Evolutionary conservation across 1,140 invertebrate genomes (phyloP).

Genomic region (Plodia interpunctella): DNA sequence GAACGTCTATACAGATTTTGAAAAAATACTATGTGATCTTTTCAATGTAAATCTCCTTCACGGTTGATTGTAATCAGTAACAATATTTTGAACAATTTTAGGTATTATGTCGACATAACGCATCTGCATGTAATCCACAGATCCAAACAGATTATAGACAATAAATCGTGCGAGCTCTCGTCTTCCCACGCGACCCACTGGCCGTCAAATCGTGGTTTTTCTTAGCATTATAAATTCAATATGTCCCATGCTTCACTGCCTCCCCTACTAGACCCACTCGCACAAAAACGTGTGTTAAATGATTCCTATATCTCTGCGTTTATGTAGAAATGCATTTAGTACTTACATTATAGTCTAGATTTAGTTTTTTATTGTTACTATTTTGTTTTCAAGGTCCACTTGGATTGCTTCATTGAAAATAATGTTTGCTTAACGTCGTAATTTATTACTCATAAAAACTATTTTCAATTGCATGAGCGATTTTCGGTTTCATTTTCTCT

Average conservation of each 20-base stretch:
- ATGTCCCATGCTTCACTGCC: slow-evolving; percentile 59
- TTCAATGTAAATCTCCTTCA: not conserved
- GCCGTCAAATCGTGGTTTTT: slow-evolving; percentile 58
- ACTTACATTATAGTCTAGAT: slow-evolving; percentile 6
- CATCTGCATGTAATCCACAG: slow-evolving; percentile 9
- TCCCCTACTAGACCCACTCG: slow-evolving; percentile 28
- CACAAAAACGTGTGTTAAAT: slow-evolving; percentile 59
- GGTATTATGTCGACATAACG: not conserved
- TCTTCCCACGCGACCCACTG: slow-evolving; percentile 57
- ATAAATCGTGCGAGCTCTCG: slow-evolving; percentile 32
- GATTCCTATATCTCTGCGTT: slow-evolving; percentile 27
- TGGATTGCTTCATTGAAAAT: not conserved
- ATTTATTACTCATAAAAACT: too few relatives aligned
- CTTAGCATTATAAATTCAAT: slow-evolving; percentile 58
- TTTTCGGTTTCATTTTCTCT: too few relatives aligned
- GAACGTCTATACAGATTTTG: too few relatives aligned
- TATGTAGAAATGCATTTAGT: slow-evolving; percentile 12
- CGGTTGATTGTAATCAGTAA: not conserved
- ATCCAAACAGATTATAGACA: slow-evolving; percentile 12
- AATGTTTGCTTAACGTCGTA: not conserved
- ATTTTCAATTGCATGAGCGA: too few relatives aligned
- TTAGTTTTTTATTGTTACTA: slow-evolving; percentile 7
- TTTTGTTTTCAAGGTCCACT: not conserved
- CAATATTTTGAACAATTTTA: not conserved
- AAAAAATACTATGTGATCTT: too few relatives aligned